phyloP scores from a whole-genome alignment of 2,113 vertebrate species.

The Dicentrarchus labrax region DNA sequence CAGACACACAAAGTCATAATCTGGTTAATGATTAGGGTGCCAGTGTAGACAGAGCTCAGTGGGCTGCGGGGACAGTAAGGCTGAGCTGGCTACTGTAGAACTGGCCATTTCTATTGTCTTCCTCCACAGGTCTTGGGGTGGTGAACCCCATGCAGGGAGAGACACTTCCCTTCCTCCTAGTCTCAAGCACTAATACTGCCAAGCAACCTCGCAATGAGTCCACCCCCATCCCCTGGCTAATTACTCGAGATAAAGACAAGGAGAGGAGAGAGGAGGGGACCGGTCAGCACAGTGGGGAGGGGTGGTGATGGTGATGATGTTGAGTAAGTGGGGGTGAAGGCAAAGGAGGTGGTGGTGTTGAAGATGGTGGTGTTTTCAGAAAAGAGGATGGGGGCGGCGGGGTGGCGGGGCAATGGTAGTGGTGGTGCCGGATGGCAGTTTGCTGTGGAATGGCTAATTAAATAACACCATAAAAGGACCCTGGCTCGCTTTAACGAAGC shows the following conservation, averaged over 20 bases:
- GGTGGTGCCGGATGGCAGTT: conserved; percentile 77
- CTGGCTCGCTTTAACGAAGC: conserved; percentile 89
- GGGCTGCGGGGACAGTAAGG: conserved; percentile 80
- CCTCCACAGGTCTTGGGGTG: conserved; percentile 62
- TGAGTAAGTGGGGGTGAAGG: conserved; percentile 68
- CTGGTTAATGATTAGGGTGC: conserved; percentile 74
- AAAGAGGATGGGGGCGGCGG: conserved; percentile 5
- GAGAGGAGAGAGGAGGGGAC: conserved; percentile 54
- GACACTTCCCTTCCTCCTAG: conserved; percentile 60
- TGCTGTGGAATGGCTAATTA: conserved; percentile 88
- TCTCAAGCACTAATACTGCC: conserved; percentile 59
- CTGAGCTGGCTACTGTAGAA: conserved; percentile 78
- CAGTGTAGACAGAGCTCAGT: conserved; percentile 73
- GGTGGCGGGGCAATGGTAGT: background rate
- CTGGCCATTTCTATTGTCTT: conserved; percentile 64
- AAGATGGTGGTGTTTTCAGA: conserved; percentile 42
- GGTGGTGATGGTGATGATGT: conserved; percentile 69
- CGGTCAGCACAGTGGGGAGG: conserved; percentile 45
- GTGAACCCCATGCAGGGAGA: conserved; percentile 67
- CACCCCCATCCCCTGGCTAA: conserved; percentile 74
- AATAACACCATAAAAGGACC: conserved; percentile 85
- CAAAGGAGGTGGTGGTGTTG: conserved; percentile 25
- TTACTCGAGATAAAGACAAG: conserved; percentile 78
- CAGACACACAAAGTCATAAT: conserved; percentile 61
- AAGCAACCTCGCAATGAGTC: conserved; percentile 53